These are phyloP conservation scores for Murina feae DNA, from an alignment of 2,113 vertebrate genomes.

Conservation along the genomic window DNA sequence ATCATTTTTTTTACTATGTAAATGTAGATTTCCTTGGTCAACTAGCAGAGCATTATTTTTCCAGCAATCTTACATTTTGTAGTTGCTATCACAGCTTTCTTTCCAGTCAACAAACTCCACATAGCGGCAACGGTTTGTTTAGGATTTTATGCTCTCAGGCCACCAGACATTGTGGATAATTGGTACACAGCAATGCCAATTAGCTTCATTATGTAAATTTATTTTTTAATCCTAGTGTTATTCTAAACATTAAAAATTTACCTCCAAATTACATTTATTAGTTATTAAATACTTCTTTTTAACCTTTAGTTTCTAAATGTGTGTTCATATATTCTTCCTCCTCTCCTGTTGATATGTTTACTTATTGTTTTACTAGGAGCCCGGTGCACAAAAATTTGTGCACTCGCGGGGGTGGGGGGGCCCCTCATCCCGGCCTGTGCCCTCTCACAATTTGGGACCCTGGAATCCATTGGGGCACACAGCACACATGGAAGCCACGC, in stretches of 20 bases:
- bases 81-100: background rate
- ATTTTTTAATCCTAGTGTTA: background rate
- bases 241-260: background rate
- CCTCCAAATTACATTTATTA: background rate
- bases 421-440: too few relatives aligned
- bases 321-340: background rate
- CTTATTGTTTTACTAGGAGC: background rate
- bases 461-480: too few relatives aligned
- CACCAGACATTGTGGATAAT: background rate
- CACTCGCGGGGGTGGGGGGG: too few relatives aligned
- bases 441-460: too few relatives aligned
- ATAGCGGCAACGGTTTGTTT: background rate
- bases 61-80: background rate
- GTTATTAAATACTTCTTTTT: background rate
- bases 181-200: background rate
- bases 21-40: background rate
- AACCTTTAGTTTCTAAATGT: background rate
- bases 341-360: accelerated
- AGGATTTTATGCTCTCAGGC: background rate
- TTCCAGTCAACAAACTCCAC: background rate
- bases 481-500: too few relatives aligned
- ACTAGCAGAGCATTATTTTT: background rate
- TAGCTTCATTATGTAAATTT: background rate
- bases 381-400: too few relatives aligned
- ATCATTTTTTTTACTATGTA: background rate